Percentiles rank a stretch among this genome's conserved stretches.
These are phyloP conservation scores for Chaunax sp. DNA, from an alignment of 2,797 vertebrate genomes.

Conservation along the genomic window DNA sequence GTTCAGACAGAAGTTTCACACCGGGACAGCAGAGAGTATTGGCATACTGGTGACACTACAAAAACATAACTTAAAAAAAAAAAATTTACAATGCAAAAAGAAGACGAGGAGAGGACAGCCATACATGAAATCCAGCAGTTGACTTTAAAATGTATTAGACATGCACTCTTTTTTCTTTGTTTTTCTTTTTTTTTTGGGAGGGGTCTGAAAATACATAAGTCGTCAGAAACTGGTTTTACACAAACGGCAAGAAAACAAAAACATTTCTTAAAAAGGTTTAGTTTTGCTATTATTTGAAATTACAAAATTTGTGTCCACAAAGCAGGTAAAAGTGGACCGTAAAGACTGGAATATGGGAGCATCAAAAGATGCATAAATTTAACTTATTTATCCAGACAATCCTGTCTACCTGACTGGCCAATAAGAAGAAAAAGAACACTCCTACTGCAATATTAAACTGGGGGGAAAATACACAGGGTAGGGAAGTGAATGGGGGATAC, in stretches of 20 bases:
- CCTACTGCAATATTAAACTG: slow-evolving; percentile 75
- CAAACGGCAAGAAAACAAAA: slow-evolving; percentile 75
- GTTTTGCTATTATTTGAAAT: slow-evolving; percentile 78
- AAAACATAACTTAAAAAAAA: slow-evolving; percentile 79
- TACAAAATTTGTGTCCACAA: slow-evolving; percentile 81
- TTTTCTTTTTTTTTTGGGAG: slow-evolving; percentile 60
- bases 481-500: slow-evolving; percentile 81
- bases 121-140: slow-evolving; percentile 86
- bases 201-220: slow-evolving; percentile 79
- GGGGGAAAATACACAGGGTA: slow-evolving; percentile 61
- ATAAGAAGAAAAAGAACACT: slow-evolving; percentile 61
- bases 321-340: slow-evolving; percentile 79
- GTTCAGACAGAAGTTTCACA: slow-evolving; percentile 80
- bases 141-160: slow-evolving; percentile 87
- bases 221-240: slow-evolving; percentile 77
- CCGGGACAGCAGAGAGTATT: slow-evolving; percentile 83
- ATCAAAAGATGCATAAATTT: slow-evolving; percentile 72
- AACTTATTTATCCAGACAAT: slow-evolving; percentile 66
- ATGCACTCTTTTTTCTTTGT: slow-evolving; percentile 83
- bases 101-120: slow-evolving; percentile 75
- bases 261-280: slow-evolving; percentile 76
- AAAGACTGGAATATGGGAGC: slow-evolving; percentile 73
- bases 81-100: slow-evolving; percentile 66
- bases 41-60: slow-evolving; percentile 81
- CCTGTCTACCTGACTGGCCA: slow-evolving; percentile 78